Evolutionary conservation across 2,113 vertebrate species (phyloP).

Genomic region (Phrynocephalus versicolor): DNA sequence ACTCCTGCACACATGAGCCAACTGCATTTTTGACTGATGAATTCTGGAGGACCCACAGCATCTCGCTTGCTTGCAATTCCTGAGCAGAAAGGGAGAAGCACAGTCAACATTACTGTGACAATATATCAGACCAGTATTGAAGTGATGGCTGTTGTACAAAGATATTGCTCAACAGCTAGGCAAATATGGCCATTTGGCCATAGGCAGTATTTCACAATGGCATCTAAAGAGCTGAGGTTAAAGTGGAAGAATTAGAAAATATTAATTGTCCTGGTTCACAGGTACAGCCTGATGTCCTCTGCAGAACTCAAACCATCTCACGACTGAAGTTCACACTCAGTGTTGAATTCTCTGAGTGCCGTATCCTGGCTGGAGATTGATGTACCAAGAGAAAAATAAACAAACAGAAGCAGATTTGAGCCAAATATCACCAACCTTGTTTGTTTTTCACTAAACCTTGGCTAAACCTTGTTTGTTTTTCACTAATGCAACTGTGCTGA

Average conservation of each 20-base stretch:
- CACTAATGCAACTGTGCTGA: background rate
- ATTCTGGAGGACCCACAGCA: fast-evolving
- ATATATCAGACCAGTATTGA: background rate
- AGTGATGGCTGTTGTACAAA: background rate
- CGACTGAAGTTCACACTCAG: background rate
- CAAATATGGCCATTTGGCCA: background rate
- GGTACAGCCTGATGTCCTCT: background rate
- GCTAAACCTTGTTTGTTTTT: background rate
- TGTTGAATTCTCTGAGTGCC: background rate
- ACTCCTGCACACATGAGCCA: slow-evolving; percentile 9
- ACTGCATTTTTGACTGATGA: background rate
- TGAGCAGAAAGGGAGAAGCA: slow-evolving; percentile 1
- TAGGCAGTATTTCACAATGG: background rate
- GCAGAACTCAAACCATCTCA: background rate
- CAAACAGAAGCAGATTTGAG: background rate
- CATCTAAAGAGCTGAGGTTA: background rate
- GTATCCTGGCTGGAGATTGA: background rate
- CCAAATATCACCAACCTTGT: background rate
- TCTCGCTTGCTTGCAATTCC: background rate
- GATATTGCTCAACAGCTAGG: background rate
- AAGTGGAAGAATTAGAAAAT: background rate
- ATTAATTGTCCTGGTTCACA: background rate
- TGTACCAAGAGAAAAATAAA: background rate
- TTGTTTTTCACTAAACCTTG: background rate
- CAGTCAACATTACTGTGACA: background rate